A percentile compares a stretch with the other conserved stretches of the same genome.
Evolutionary conservation across 2,888 invertebrate genomes (phyloP).

Genomic region (Chrysolina oricalcia): DNA sequence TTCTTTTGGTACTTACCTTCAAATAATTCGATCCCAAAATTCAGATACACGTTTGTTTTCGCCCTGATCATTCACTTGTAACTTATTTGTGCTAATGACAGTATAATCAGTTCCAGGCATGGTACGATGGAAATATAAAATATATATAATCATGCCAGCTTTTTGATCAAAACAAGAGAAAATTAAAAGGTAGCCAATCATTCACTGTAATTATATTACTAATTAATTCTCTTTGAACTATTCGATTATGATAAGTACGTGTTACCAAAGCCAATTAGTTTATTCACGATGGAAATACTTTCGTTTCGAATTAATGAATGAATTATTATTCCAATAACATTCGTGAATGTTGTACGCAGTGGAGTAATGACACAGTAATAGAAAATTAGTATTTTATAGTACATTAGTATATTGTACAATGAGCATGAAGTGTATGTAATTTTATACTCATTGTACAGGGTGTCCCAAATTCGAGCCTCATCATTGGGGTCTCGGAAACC

Average conservation of each 20-base stretch:
- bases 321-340: background rate
- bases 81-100: too few relatives aligned
- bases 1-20: too few relatives aligned
- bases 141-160: background rate
- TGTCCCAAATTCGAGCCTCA: too few relatives aligned
- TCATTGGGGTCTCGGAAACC: too few relatives aligned
- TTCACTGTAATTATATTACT: background rate
- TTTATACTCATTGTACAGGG: too few relatives aligned
- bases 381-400: too few relatives aligned
- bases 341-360: background rate
- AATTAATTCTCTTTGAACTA: constrained; percentile 5
- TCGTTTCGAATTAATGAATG: background rate
- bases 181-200: background rate
- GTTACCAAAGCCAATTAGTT: background rate
- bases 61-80: too few relatives aligned
- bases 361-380: background rate
- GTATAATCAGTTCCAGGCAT: background rate
- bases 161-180: background rate
- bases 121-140: background rate
- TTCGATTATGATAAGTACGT: constrained; percentile 9
- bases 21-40: too few relatives aligned
- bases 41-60: too few relatives aligned
- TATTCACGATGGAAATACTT: constrained; percentile 2
- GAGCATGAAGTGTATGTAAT: too few relatives aligned
- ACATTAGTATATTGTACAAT: too few relatives aligned